Evolutionary conservation across 2,113 vertebrate genomes (phyloP).

Genomic region (Sinocyclocheilus grahami): DNA sequence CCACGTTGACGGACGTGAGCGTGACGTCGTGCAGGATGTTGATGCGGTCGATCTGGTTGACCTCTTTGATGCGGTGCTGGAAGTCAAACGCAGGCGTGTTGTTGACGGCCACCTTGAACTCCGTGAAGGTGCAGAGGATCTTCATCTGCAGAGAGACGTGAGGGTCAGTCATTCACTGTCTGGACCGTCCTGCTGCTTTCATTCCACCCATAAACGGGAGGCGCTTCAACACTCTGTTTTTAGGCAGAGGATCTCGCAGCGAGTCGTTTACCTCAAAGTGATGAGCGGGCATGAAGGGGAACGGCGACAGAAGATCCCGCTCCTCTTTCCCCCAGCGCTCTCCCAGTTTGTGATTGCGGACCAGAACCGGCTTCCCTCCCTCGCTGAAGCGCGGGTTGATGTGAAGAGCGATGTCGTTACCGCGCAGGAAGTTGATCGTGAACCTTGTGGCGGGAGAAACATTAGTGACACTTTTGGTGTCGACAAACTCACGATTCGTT

Average conservation of each 20-base stretch:
- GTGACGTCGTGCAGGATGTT: conserved; percentile 77
- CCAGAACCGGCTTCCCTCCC: conserved; percentile 70
- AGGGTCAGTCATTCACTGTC: neutral
- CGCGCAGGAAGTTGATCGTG: conserved; percentile 78
- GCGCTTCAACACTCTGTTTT: neutral
- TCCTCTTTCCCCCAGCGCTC: conserved; percentile 77
- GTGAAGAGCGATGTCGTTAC: conserved; percentile 79
- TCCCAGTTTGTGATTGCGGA: conserved; percentile 76
- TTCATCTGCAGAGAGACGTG: conserved; percentile 74
- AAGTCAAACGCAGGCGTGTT: conserved; percentile 76
- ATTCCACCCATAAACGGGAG: conserved; percentile 3
- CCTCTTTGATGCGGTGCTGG: conserved; percentile 72
- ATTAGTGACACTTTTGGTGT: neutral
- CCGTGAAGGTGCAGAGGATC: conserved; percentile 73
- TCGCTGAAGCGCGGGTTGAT: conserved; percentile 80
- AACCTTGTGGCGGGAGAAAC: conserved; percentile 65
- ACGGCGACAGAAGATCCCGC: conserved; percentile 70
- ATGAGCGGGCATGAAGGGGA: conserved; percentile 73
- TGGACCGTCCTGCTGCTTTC: neutral
- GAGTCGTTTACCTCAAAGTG: conserved; percentile 75
- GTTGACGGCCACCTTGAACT: conserved; percentile 78
- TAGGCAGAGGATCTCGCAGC: neutral
- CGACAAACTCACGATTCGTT: neutral
- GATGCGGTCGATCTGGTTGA: conserved; percentile 77
- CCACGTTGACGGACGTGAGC: conserved; percentile 73